A percentile compares a stretch with the other conserved stretches of the same genome.
Evolutionary conservation across 2,113 vertebrate genomes (phyloP).

Genomic region (Petromus typicus): DNA sequence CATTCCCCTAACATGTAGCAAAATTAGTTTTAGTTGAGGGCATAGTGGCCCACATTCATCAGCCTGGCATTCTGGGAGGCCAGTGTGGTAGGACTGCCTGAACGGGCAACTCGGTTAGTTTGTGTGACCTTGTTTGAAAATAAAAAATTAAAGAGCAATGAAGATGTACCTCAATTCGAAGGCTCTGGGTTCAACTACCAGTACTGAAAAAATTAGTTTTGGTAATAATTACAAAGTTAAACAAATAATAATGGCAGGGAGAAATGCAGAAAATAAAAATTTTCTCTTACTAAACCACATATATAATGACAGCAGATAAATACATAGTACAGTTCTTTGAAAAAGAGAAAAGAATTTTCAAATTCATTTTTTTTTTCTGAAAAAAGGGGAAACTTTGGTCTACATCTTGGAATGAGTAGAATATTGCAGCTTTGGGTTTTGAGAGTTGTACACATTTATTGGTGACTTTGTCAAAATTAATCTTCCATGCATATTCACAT

Average conservation of each 20-base stretch:
- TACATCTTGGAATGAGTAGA: neutral
- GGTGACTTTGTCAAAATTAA: neutral
- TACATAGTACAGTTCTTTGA: neutral
- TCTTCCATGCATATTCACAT: neutral
- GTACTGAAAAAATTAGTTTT: neutral
- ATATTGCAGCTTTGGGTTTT: neutral
- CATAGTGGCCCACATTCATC: neutral
- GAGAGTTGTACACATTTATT: neutral
- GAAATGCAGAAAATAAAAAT: neutral
- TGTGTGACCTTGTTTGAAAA: neutral
- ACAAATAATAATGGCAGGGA: neutral
- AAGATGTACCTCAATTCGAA: neutral
- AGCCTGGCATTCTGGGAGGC: neutral
- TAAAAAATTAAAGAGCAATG: neutral
- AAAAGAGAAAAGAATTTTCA: neutral
- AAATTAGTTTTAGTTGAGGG: neutral
- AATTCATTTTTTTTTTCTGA: neutral
- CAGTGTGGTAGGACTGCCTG: neutral
- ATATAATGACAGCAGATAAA: neutral
- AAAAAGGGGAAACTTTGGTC: neutral
- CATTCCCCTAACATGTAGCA: neutral
- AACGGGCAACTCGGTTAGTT: neutral
- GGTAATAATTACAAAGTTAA: neutral
- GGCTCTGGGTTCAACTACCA: neutral
- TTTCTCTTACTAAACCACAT: slow-evolving; percentile 20